Evolutionary conservation across 2,888 invertebrate genomes (phyloP), one percentile per base, ranked within the genome.

Genomic region (Caenorhabditis becei): DNA sequence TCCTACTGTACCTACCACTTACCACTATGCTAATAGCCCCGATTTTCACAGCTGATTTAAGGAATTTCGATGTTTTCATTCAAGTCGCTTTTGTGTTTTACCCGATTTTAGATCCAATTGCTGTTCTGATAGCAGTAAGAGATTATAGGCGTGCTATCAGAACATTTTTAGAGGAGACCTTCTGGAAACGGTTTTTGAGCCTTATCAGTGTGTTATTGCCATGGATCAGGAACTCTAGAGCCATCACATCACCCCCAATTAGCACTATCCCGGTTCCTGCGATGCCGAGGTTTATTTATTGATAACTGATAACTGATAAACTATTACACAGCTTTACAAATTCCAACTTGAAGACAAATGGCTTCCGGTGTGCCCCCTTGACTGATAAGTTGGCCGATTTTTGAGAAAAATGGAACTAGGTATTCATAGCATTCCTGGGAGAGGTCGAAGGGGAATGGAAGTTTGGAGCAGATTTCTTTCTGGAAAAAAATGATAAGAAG

Each of bases 61-160:
- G 35, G 10, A 41, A 56, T 0, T 28, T 77, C 23, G 77, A 70
- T 8, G 18, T 63, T 5, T 1, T 77, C 1, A 69, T 77, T 18
- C 77, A 70, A n/a, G 62, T 69, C 35, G 62, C 65, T 0, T 77
- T 77, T 16, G 77, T 77, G 5, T 77, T 70, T n/a, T 75, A 80
- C 20, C 80, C 80, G 3, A 63, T 75, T 8, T 26, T 80, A 0
- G 80, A 80, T 23, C 70, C 80, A 0, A 54, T 75, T 14, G 75
- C 75, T 0, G 74, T 75, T 28, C 26, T 80, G 7, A 14, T 67
- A 1, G 49, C 75, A 24, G 74, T 80, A 10, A 20, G 66, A 14
- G 75, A 80, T 24, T 80, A 80, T 18, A 53, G 70, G 16, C 65
- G 35, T 26, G 24, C 75, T 10, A 67, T 79, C 47, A 61, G 41